Conservation (phyloP, 2,113 vertebrate genomes). For the Elanus axillaris region DNA sequence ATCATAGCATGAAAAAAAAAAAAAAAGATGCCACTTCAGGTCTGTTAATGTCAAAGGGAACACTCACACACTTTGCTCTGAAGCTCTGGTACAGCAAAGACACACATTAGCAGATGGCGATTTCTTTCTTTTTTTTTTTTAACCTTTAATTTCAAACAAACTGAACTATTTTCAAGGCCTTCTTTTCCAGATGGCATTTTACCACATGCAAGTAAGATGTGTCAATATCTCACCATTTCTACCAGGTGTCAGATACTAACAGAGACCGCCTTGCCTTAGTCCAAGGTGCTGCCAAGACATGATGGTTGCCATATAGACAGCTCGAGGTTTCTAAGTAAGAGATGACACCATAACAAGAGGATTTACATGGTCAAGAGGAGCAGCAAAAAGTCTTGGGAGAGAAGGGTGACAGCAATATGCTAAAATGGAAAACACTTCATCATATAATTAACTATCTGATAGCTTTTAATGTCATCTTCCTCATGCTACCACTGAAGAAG, state of each 20-base stretch:
- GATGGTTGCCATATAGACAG: background rate
- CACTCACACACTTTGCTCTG: background rate
- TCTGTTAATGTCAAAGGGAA: background rate
- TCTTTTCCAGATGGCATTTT: background rate
- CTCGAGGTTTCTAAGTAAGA: background rate
- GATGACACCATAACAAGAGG: background rate
- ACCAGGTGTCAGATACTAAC: slow-evolving; percentile 28
- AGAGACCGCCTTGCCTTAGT: background rate
- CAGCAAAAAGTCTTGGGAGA: background rate
- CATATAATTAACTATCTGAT: background rate
- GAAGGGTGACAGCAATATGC: background rate
- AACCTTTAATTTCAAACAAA: slow-evolving; percentile 4
- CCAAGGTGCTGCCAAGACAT: slow-evolving; percentile 1
- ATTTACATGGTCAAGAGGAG: background rate
- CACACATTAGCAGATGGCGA: background rate
- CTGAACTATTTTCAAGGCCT: background rate
- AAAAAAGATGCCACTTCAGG: background rate
- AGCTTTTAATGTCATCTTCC: background rate
- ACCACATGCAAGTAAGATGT: slow-evolving; percentile 1
- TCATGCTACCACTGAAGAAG: background rate
- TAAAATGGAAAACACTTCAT: background rate
- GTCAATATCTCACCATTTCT: slow-evolving; percentile 18
- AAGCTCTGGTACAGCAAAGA: background rate
- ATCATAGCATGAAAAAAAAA: background rate
- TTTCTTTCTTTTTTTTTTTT: background rate